Percentiles rank a stretch among this genome's conserved stretches.
phyloP scores from a whole-genome alignment of 2,888 invertebrate genomes.

The Ennomos erosarius region DNA sequence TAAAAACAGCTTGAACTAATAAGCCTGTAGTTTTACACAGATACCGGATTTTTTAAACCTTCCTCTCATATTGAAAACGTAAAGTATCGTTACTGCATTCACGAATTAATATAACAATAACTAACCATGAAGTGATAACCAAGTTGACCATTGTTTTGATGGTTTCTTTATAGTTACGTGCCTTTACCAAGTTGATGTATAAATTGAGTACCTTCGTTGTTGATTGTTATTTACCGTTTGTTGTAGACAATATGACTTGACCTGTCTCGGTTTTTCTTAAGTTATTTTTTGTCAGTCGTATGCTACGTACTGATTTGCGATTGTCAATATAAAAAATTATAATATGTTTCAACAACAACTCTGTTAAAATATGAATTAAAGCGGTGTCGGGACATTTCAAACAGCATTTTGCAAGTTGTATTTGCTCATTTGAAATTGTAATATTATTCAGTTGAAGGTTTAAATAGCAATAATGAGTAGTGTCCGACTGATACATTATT shows the following conservation, averaged over 20 bases:
- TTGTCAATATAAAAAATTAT: neutral
- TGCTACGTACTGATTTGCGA: conserved; percentile 11
- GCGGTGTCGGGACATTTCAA: no score
- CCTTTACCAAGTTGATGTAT: conserved; percentile 55
- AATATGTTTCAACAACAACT: neutral
- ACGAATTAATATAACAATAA: conserved; percentile 28
- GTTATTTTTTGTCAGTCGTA: conserved; percentile 27
- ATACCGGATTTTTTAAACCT: no score
- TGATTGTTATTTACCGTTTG: conserved; percentile 52
- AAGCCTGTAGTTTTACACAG: no score
- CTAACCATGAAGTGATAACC: conserved; percentile 20
- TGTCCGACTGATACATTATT: conserved; percentile 28
- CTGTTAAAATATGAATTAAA: no score
- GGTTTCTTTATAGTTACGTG: conserved; percentile 53
- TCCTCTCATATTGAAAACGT: neutral
- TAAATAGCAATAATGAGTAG: conserved; percentile 27
- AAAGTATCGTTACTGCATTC: conserved; percentile 12
- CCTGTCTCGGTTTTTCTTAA: conserved; percentile 1
- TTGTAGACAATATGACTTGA: conserved; percentile 29
- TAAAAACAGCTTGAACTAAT: no score
- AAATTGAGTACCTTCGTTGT: conserved; percentile 45
- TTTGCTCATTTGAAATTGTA: neutral
- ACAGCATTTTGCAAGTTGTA: no score
- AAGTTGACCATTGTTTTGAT: conserved; percentile 39
- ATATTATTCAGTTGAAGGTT: neutral